A percentile compares a stretch with the other conserved stretches of the same genome.
phyloP scores from a whole-genome alignment of 2,888 invertebrate species.

The Cylloceria caligata region DNA sequence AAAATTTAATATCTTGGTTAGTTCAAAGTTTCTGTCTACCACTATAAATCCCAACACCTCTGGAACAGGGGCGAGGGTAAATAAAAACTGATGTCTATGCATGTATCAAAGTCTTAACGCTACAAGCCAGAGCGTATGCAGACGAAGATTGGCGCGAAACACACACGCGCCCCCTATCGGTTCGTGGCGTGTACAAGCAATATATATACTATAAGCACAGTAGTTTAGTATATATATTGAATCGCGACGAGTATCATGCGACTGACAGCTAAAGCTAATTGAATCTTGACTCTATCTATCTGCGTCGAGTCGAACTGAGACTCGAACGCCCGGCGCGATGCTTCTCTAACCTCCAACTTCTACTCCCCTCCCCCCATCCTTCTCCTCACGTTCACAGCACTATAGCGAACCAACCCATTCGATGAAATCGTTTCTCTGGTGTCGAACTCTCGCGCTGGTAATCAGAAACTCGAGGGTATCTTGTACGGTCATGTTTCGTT shows the following conservation, averaged over 20 bases:
- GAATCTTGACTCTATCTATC: constrained; percentile 84
- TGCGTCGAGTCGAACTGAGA: constrained; percentile 80
- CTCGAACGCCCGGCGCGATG: constrained; percentile 76
- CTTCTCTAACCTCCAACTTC: constrained; percentile 69
- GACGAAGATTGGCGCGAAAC: constrained; percentile 7
- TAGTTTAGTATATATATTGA: constrained; percentile 77
- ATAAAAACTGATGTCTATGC: too few relatives aligned
- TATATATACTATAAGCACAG: constrained; percentile 21
- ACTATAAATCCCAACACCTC: too few relatives aligned
- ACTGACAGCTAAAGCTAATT: constrained; percentile 83
- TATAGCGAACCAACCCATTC: constrained; percentile 14
- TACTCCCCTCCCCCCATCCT: constrained; percentile 52
- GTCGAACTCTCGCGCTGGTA: constrained; percentile 20
- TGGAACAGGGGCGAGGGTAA: too few relatives aligned
- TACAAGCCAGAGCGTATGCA: neutral
- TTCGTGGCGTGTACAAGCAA: neutral
- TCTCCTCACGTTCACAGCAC: constrained; percentile 16
- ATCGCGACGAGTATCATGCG: constrained; percentile 83
- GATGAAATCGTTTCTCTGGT: constrained; percentile 13
- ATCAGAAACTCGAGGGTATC: constrained; percentile 9
- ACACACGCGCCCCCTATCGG: constrained; percentile 9
- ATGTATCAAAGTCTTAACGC: neutral
- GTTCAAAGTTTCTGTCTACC: too few relatives aligned
- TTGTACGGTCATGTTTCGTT: neutral
- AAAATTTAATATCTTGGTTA: too few relatives aligned